Evolutionary conservation across 1,140 invertebrate species (phyloP), one percentile per base, ranked within the genome.

Genomic region (Lepidurus couesii): DNA sequence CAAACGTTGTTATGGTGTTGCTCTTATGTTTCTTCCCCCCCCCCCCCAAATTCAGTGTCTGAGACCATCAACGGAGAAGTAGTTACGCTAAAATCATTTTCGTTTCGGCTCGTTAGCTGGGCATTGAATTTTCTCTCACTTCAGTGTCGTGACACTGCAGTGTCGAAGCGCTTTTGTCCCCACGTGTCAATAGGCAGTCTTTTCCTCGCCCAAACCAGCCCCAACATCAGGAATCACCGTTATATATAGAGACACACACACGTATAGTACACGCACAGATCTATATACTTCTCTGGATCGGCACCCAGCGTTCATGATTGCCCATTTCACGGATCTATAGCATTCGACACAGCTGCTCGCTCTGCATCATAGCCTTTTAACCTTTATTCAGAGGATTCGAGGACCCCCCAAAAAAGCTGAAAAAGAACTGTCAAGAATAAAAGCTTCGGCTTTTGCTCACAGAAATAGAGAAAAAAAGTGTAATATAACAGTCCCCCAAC

Each of bases 241-340:
- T 65, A 13, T 16, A 65, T 65, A 65, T 16, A 10, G 0, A 47
- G 10, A 65, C 13, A 65, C 13, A 65, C 13, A 65, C 9, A 65
- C 53, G 21, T 21, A 65, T n/a, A 16, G 21, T 21, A 65, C 53
- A 16, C 53, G 53, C n/a, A 21, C 53, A 65, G 53, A 65, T 21
- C 16, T 13, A 65, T 65, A 65, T 21, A 34, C 34, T 34, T 65
- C 21, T 65, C 53, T 65, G 16, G 5, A 65, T 65, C 53, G 53
- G 53, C 53, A 65, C 53, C 53, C 53, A 65, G 53, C 53, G 53
- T 65, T 65, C 53, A 65, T 65, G 53, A 65, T 65, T 65, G 53
- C 53, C 53, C 53, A 65, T 65, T 65, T 65, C 53, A 65, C 53
- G 53, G 53, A 65, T 65, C 53, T 65, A 65, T 65, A 16, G 53